Evolutionary conservation across 2,113 vertebrate genomes (phyloP).

Genomic region (Bungarus multicinctus): DNA sequence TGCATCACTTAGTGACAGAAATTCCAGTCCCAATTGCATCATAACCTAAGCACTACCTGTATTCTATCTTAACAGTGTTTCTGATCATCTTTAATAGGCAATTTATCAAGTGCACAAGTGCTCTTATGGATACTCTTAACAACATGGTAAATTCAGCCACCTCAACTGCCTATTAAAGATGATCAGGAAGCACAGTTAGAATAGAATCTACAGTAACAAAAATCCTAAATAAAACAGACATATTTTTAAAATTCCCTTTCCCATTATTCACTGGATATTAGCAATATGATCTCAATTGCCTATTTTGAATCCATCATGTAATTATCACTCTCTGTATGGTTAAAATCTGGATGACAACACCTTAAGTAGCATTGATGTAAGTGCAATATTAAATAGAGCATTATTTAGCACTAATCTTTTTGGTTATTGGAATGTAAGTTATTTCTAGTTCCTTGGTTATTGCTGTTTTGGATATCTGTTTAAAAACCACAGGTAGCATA

Average conservation of each 20-base stretch:
- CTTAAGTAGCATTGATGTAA: neutral
- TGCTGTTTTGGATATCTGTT: neutral
- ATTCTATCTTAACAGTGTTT: neutral
- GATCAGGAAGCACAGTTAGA: neutral
- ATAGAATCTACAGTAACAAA: neutral
- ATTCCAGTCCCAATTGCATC: neutral
- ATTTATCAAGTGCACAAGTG: neutral
- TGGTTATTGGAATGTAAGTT: neutral
- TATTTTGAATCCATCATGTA: neutral
- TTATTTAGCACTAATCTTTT: neutral
- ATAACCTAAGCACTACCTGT: neutral
- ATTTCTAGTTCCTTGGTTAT: neutral
- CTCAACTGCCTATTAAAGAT: neutral
- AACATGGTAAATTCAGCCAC: neutral
- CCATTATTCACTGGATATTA: neutral
- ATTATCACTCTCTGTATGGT: neutral
- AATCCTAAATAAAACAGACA: neutral
- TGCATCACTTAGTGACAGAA: neutral
- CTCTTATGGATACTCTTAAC: neutral
- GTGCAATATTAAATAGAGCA: neutral
- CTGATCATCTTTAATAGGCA: neutral
- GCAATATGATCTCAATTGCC: neutral
- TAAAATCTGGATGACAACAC: neutral
- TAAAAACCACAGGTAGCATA: neutral
- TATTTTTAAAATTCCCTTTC: neutral